Evolutionary conservation across 2,888 invertebrate species (phyloP), one percentile per base, ranked within the genome.

Genomic region (Patella depressa): DNA sequence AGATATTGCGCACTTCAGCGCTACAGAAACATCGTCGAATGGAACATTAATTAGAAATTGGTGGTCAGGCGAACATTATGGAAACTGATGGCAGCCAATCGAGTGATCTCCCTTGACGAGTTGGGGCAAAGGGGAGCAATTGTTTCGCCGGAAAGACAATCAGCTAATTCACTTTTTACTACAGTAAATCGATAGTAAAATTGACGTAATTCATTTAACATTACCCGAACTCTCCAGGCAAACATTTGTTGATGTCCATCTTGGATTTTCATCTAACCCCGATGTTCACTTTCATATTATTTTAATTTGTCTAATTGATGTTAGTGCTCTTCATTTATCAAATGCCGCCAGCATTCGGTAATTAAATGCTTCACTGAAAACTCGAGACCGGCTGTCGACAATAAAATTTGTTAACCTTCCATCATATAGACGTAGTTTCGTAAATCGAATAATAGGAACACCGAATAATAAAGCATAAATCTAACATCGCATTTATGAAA

Each of bases 171-270:
- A 71, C 74, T 78, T 74, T 78, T 74, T 74, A 73, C 74, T 53
- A 45, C 53, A 34, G 71, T 57, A 71, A 70, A 71, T 74, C 74
- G 78, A 73, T 74, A 71, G 59, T 54, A 74, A 57, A 78, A 78
- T 78, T 78, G 74, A 59, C 53, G 59, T 78, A 78, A 78, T 78
- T 78, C 69, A 71, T 74, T 78, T 78, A 74, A 74, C 74, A 78
- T 74, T 69, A 71, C 71, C 74, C 74, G 12, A 72, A 74, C 54
- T 71, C 74, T 59, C 45, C 19, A 53, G 53, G 54, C 74, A 74
- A 78, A 78, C 78, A 78, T 74, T 78, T 78, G 74, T 78, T 78
- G 78, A 78, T 78, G 78, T 59, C 57, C 70, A 71, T 71, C 74
- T 72, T 53, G 70, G 78, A 78, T 78, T 78, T 74, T 53, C 70